These are phyloP conservation scores for Anhinga rufa DNA, from an alignment of 2,113 vertebrate species.

Conservation along the genomic window DNA sequence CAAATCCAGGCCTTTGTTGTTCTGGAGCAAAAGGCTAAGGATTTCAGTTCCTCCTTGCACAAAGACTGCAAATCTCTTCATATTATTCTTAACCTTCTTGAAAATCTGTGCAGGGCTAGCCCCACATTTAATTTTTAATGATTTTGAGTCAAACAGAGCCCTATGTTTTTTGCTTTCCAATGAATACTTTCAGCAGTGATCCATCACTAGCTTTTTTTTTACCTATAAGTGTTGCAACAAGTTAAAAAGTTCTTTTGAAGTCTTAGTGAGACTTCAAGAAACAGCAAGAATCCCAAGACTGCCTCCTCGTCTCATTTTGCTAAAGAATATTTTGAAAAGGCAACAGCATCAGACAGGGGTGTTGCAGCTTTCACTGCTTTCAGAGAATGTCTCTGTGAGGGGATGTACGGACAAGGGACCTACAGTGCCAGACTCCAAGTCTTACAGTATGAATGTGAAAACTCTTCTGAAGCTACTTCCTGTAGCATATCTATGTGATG, in stretches of 20 bases:
- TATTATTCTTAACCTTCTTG: not conserved
- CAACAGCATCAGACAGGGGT: not conserved
- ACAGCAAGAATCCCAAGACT: not conserved
- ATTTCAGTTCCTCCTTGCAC: not conserved
- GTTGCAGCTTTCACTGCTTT: not conserved
- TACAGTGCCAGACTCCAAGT: not conserved
- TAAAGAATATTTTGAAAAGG: not conserved
- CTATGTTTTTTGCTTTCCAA: not conserved
- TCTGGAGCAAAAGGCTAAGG: not conserved
- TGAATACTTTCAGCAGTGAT: not conserved
- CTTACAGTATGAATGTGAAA: not conserved
- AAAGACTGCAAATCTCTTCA: not conserved
- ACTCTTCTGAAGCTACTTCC: not conserved
- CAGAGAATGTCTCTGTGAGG: not conserved
- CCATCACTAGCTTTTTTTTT: not conserved
- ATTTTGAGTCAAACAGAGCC: not conserved
- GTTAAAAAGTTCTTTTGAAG: not conserved
- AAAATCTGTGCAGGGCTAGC: not conserved
- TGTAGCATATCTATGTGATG: not conserved
- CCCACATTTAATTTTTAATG: not conserved
- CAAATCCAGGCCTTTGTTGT: not conserved
- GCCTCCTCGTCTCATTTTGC: accelerated
- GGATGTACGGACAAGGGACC: not conserved
- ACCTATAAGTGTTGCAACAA: not conserved
- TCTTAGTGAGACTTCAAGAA: not conserved